Evolutionary conservation across 2,797 vertebrate species (phyloP).

Genomic region (Psittacula echo): DNA sequence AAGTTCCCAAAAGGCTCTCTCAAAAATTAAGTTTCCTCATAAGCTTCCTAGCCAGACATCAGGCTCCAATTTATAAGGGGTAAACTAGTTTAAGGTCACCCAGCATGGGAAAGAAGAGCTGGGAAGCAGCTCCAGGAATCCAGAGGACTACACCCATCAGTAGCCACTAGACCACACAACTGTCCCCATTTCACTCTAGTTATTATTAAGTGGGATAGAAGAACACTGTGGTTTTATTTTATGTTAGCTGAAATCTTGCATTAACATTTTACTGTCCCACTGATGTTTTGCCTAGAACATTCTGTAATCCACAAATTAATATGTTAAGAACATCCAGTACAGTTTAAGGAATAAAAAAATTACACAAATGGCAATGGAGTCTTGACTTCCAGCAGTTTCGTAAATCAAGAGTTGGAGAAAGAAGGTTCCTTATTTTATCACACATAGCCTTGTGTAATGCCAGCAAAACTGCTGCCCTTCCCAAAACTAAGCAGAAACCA

Average conservation of each 20-base stretch:
- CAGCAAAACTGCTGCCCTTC: conserved; percentile 54
- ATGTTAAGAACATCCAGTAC: conserved; percentile 70
- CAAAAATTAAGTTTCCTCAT: conserved; percentile 55
- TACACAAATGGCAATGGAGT: conserved; percentile 45
- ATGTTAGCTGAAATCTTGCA: conserved; percentile 60
- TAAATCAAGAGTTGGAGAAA: conserved; percentile 56
- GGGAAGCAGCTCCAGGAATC: conserved; percentile 58
- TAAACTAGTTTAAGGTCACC: conserved; percentile 61
- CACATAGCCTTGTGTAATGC: conserved; percentile 26
- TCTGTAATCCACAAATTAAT: conserved; percentile 75
- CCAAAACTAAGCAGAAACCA: conserved; percentile 64
- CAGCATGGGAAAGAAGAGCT: conserved; percentile 65
- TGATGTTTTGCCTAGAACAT: conserved; percentile 75
- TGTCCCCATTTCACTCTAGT: conserved; percentile 61
- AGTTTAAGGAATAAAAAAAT: conserved; percentile 47
- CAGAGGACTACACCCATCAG: conserved; percentile 58
- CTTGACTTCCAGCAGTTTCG: conserved; percentile 61
- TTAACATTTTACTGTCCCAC: conserved; percentile 68
- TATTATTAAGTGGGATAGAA: conserved; percentile 66
- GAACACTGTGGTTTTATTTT: conserved; percentile 68
- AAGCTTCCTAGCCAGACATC: conserved; percentile 52
- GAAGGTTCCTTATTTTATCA: conserved; percentile 70
- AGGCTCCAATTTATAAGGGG: conserved; percentile 44
- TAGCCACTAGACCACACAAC: conserved; percentile 71
- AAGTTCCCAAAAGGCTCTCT: conserved; percentile 57